phyloP scores from a whole-genome alignment of 2,797 vertebrate genomes.

The Spea hammondii region DNA sequence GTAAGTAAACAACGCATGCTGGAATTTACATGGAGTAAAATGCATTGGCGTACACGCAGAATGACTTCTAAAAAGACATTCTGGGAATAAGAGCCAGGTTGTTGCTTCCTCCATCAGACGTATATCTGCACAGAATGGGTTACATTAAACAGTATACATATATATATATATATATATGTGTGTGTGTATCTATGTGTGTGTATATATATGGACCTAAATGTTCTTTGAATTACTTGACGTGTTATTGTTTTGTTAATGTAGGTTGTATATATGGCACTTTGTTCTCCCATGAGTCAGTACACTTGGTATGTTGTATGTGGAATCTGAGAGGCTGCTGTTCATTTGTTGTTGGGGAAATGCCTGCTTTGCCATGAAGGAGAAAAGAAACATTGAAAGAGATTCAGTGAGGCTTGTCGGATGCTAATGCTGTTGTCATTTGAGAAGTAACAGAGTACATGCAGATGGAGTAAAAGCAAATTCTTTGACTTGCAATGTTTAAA shows the following conservation, averaged over 20 bases:
- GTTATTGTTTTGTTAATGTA: slow-evolving; percentile 9
- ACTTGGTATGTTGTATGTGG: slow-evolving; percentile 41
- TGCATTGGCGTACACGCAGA: too few species aligned
- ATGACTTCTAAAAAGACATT: too few species aligned
- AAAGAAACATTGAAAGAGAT: slow-evolving; percentile 42
- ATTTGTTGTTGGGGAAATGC: slow-evolving; percentile 45
- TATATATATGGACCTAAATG: too few species aligned
- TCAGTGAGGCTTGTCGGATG: slow-evolving; percentile 43
- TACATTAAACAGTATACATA: too few species aligned
- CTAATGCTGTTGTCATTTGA: slow-evolving; percentile 50
- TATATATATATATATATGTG: too few species aligned
- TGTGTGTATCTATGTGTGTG: too few species aligned
- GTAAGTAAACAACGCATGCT: too few species aligned
- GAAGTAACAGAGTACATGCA: slow-evolving; percentile 47
- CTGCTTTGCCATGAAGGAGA: slow-evolving; percentile 42
- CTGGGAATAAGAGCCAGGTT: too few species aligned
- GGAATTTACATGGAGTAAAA: too few species aligned
- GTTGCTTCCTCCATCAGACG: too few species aligned
- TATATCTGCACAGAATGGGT: too few species aligned
- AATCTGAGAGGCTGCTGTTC: slow-evolving; percentile 35
- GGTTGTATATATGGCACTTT: slow-evolving; percentile 32
- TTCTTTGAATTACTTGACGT: too few species aligned
- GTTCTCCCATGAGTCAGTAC: slow-evolving; percentile 32
- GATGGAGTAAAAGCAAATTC: slow-evolving; percentile 38
- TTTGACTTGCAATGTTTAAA: slow-evolving; percentile 41